Base-by-base conservation (phyloP, 2,888 invertebrate species). In the Carpatolechia fugitivella region DNA sequence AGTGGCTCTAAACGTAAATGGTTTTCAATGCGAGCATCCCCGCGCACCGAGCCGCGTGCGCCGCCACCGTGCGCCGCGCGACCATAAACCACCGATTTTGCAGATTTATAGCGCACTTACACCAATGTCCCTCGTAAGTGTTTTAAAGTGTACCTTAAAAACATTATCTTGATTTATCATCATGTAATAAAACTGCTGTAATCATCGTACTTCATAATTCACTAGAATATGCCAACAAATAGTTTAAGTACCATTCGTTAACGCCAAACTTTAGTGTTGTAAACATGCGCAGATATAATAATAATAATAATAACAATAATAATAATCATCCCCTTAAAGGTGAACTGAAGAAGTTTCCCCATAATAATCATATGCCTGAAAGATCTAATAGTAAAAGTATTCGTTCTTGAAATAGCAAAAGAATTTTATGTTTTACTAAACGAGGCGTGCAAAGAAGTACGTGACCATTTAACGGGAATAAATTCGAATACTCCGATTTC, bases 51-150 rank as follows among this genome's bases (percentile, higher is more conserved):
- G 29, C 10, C 31, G 31, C 29, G 35, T 60, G 60, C 58, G 58
- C 63, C 60, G 60, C 64, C n/a, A n/a, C n/a, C n/a, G 64, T 66
- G 59, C 65, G 59, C 35, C 35, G 35, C 63, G 60, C 55, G 64
- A 70, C 66, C 68, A 74, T 72, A 72, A 70, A 72, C 70, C 70
- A 67, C 64, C 68, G 65, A 69, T 68, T 66, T 69, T 62, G 56
- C 69, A 76, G 80, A 82, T 81, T 80, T 82, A 82, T 78, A 61
- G 64, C 63, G 72, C 74, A 76, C 80, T 79, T 77, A 76, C 69
- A 74, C 74, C 74, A 71, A 76, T 75, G 76, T 72, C 73, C 70
- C 69, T 66, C 68, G 62, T 64, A 69, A 77, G 75, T 77, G 67
- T 76, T 80, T 79, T 80, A 75, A 79, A 80, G 71, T 63, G 64